Conservation (phyloP, 2,888 invertebrate species). For the Cactoblastis cactorum region DNA sequence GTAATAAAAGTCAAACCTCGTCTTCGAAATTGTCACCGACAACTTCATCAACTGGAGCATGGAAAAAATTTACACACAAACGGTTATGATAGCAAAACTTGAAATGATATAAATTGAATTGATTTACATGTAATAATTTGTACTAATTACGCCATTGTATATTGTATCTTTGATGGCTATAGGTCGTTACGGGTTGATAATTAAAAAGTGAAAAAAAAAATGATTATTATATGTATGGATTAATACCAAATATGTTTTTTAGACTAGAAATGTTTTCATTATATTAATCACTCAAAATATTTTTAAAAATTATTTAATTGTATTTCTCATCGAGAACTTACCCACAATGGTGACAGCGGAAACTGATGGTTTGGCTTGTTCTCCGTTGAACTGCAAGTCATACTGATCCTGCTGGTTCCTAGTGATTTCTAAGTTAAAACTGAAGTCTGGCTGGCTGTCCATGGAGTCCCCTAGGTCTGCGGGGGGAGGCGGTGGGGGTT, state of each 20-base stretch:
- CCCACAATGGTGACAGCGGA: conserved; percentile 67
- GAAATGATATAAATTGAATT: too few species aligned
- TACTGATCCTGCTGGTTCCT: conserved; percentile 86
- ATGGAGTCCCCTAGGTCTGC: conserved; percentile 49
- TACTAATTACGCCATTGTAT: too few species aligned
- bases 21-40: conserved; percentile 58
- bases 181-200: too few species aligned
- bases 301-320: background rate
- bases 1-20: conserved; percentile 64
- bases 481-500: conserved; percentile 77
- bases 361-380: conserved; percentile 27
- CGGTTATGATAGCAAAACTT: conserved; percentile 13
- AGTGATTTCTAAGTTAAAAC: conserved; percentile 85
- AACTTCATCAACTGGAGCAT: conserved; percentile 76
- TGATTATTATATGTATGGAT: too few species aligned
- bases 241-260: too few species aligned
- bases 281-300: too few species aligned
- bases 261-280: too few species aligned
- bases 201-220: too few species aligned
- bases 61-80: conserved; percentile 48
- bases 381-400: conserved; percentile 81
- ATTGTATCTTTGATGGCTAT: too few species aligned
- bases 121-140: too few species aligned
- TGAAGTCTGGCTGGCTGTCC: conserved; percentile 68
- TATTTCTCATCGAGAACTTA: conserved; percentile 40